These are phyloP conservation scores for Macquaria australasica DNA, from an alignment of 2,113 vertebrate genomes.

Conservation along the genomic window DNA sequence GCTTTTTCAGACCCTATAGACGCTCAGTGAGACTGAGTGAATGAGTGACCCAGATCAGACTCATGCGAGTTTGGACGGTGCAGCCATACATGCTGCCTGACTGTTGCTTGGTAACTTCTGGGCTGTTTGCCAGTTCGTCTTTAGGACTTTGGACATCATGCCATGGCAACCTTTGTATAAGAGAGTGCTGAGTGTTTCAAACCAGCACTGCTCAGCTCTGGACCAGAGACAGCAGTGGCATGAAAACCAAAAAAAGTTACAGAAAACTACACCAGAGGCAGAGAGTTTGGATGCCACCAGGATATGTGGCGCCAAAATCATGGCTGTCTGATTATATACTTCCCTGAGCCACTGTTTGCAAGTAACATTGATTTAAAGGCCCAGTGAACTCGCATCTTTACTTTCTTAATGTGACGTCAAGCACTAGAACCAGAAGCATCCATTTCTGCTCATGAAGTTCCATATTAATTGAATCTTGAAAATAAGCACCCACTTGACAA, in stretches of 20 bases:
- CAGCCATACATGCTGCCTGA: not conserved
- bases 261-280: not conserved
- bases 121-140: constrained; percentile 1
- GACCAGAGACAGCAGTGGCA: not conserved
- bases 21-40: not conserved
- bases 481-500: not conserved
- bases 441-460: not conserved
- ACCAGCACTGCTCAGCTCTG: not conserved
- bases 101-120: constrained; percentile 51
- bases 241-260: not conserved
- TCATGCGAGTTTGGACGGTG: constrained; percentile 10
- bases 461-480: not conserved
- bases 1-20: constrained; percentile 14
- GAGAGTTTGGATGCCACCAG: not conserved
- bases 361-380: not conserved
- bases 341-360: not conserved
- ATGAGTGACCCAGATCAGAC: constrained; percentile 50
- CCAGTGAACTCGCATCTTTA: not conserved
- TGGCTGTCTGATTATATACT: not conserved
- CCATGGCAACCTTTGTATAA: constrained; percentile 31
- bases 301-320: not conserved
- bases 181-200: not conserved
- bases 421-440: not conserved
- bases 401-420: not conserved
- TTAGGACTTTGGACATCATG: not conserved